phyloP scores from a whole-genome alignment of 2,797 vertebrate species.

The Scolopax rusticola region DNA sequence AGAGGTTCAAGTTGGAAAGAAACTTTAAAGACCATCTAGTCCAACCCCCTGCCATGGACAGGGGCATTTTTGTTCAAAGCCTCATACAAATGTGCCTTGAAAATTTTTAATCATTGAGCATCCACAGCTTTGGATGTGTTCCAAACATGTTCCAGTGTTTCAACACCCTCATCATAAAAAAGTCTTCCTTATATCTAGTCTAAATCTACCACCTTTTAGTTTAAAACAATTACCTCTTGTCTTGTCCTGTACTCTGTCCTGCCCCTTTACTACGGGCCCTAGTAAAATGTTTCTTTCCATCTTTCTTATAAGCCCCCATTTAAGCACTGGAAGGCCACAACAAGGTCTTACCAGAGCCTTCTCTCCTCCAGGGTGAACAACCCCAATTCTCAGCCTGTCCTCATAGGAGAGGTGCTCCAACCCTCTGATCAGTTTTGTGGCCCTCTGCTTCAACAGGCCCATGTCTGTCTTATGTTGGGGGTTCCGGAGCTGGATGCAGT shows the following conservation, averaged over 20 bases:
- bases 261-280: neutral
- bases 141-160: neutral
- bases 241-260: neutral
- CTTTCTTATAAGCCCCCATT: neutral
- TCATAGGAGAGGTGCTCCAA: neutral
- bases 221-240: neutral
- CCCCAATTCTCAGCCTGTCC: neutral
- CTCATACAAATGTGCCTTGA: neutral
- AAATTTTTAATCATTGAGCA: neutral
- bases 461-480: neutral
- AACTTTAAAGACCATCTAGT: neutral
- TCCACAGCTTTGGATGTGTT: too few relatives aligned
- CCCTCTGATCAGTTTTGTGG: neutral
- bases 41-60: accelerated
- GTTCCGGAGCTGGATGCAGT: accelerated
- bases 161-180: neutral
- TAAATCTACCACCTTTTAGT: neutral
- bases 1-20: neutral
- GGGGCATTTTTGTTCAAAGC: neutral
- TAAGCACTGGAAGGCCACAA: neutral
- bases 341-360: accelerated
- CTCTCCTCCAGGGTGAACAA: neutral
- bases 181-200: neutral
- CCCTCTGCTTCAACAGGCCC: neutral
- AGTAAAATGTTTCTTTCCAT: neutral